Evolutionary conservation across 2,797 vertebrate genomes (phyloP), one percentile per base, ranked within the genome.

Genomic region (Anguilla marmorata): DNA sequence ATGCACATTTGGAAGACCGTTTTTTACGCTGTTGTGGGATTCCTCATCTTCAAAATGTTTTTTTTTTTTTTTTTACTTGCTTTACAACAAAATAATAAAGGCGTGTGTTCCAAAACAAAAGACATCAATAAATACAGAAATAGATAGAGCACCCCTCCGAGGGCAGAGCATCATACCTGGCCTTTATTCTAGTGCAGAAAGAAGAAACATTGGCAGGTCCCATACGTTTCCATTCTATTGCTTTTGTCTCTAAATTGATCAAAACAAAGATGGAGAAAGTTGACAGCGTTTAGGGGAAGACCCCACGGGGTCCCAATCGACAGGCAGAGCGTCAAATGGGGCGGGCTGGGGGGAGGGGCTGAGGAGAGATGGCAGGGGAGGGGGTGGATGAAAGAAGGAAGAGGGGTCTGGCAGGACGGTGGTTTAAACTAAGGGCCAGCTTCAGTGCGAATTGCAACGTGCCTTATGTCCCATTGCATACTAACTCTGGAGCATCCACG

Each of bases 191-290:
- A 95, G 93, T 94, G 93, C 86, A 96, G 93, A 93, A 95, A 93
- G 94, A 96, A 94, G 94, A 96, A 96, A 95, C 94, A 95, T 91
- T 92, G 93, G 95, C 96, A 95, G 95, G 91, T 96, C 94, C 95
- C 95, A 89, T 92, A 88, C 89, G 92, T 94, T 93, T 95, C 94
- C 90, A 85, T 93, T 92, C 92, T 93, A 95, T 93, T 87, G 89
- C 89, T 93, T 95, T 94, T 96, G 92, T 93, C 91, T 96, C 95
- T 95, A 94, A 94, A 96, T 95, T 94, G 92, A 94, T 90, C 92
- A 91, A 95, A 95, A 96, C 93, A 95, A 91, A 96, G 92, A 94
- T 87, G 90, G 88, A 94, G 88, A 91, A 92, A 90, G 93, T 90
- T 90, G 93, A 93, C 90, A 91, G 91, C 87, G 79, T 91, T 91